Base-by-base conservation (phyloP, 1,140 invertebrate genomes). In the Coenobita brevimanus region DNA sequence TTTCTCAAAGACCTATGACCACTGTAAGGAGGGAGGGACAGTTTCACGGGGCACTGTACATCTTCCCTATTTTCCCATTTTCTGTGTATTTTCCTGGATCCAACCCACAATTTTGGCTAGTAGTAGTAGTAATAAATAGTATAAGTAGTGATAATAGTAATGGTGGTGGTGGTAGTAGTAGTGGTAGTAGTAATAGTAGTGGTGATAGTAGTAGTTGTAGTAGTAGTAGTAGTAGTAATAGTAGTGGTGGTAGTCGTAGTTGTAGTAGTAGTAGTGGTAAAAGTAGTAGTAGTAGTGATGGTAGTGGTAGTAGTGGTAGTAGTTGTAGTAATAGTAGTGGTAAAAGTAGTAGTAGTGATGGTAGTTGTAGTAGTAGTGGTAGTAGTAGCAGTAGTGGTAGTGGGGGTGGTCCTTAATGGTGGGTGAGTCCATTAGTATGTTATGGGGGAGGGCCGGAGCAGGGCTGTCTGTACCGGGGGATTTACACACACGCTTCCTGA, bases 211-310 rank as follows among this genome's bases (percentile, higher is more conserved):
- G 10, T 73, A 27, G 30, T 73, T 30, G n/a, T 3, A 33, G 33
- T 30, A 3, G 4, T 73, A 33, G 36, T 15, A 30, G n/a, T 67
- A 10, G n/a, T 73, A 6, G 30, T 36, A 73, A 73, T 17, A 36
- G 69, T 73, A 3, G 69, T 73, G 21, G 69, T 73, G 15, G 69
- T 73, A 36, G 69, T 73, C 2, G 69, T 73, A 73, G 69, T 73
- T 10, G 27, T 73, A 38, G 69, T 71, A 38, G n/a, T 71, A 38
- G 69, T 73, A 36, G 27, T 36, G 21, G 36, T 73, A 36, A 33
- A 33, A n/a, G 69, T 73, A 36, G 69, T 73, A 21, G 69, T 73
- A 41, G 69, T 73, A 13, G 69, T 30, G 6, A 41, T n/a, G 41
- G 30, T n/a, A 50, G 38, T 46, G 75, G 75, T 46, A n/a, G 43